Conservation (phyloP, 2,797 vertebrate genomes). For the Loris lydekkerianus region DNA sequence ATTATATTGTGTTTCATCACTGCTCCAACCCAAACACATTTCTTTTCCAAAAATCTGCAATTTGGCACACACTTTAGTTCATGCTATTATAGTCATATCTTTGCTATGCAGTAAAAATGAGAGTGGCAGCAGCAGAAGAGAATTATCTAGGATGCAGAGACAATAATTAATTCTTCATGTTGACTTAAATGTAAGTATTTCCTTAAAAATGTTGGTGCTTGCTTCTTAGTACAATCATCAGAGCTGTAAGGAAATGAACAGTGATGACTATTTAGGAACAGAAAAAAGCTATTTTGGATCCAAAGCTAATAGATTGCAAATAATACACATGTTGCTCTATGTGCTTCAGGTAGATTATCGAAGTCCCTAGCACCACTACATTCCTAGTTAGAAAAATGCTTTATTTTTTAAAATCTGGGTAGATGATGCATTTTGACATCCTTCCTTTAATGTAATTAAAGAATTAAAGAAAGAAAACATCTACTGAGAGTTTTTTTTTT, state of each 20-base stretch:
- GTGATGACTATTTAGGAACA: neutral
- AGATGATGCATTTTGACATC: neutral
- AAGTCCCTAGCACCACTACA: neutral
- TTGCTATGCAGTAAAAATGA: neutral
- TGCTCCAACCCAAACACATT: neutral
- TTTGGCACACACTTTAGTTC: neutral
- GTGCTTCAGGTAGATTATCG: neutral
- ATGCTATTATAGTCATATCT: neutral
- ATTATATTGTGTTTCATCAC: neutral
- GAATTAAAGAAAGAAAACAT: neutral
- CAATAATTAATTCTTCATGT: neutral
- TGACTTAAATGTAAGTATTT: constrained; percentile 2
- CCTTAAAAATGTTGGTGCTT: neutral
- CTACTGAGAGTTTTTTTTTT: neutral
- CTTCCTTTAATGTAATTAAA: neutral
- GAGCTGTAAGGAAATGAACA: neutral
- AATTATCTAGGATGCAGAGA: neutral
- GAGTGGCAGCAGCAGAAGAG: neutral
- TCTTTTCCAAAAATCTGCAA: neutral
- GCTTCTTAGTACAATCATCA: neutral
- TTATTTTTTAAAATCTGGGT: neutral
- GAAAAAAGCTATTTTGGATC: constrained; percentile 23
- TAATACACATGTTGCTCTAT: neutral
- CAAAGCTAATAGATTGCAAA: neutral
- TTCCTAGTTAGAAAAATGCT: neutral